Conservation (phyloP, 2,113 vertebrate genomes). For the Misgurnus mizolepis region DNA sequence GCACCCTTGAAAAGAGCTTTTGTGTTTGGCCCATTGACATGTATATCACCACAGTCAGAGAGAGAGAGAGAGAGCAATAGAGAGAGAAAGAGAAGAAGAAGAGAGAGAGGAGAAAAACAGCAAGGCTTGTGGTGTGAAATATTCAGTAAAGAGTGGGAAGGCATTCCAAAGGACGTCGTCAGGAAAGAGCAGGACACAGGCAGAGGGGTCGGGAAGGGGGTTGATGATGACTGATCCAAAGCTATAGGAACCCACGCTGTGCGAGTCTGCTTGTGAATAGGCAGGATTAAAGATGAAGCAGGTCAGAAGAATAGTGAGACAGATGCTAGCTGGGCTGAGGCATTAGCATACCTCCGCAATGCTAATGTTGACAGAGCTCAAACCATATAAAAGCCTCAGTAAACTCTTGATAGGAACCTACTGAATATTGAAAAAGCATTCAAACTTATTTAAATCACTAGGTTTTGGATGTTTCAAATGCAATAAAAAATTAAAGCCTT, state of each 20-base stretch:
- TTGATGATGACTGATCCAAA: conserved; percentile 39
- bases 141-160: conserved; percentile 12
- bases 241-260: conserved; percentile 34
- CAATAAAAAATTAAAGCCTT: no score
- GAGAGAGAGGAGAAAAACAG: conserved; percentile 35
- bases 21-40: conserved; percentile 75
- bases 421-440: not conserved
- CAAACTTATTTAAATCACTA: not conserved
- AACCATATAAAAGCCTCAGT: not conserved
- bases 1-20: conserved; percentile 69
- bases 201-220: conserved; percentile 25
- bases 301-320: conserved; percentile 18
- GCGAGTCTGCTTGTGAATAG: conserved; percentile 21
- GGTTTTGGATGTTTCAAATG: no score
- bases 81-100: conserved; percentile 58
- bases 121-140: conserved; percentile 54
- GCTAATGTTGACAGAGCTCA: conserved; percentile 27
- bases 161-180: conserved; percentile 26
- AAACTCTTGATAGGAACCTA: not conserved
- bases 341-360: conserved; percentile 30
- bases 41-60: conserved; percentile 74
- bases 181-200: conserved; percentile 10
- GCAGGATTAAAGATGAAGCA: conserved; percentile 32
- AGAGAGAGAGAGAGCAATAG: conserved; percentile 15
- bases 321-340: conserved; percentile 32